These are phyloP conservation scores for Beroe forskalii DNA, from an alignment of 37 sponge, comb jelly and placozoan genomes.

Conservation along the genomic window DNA sequence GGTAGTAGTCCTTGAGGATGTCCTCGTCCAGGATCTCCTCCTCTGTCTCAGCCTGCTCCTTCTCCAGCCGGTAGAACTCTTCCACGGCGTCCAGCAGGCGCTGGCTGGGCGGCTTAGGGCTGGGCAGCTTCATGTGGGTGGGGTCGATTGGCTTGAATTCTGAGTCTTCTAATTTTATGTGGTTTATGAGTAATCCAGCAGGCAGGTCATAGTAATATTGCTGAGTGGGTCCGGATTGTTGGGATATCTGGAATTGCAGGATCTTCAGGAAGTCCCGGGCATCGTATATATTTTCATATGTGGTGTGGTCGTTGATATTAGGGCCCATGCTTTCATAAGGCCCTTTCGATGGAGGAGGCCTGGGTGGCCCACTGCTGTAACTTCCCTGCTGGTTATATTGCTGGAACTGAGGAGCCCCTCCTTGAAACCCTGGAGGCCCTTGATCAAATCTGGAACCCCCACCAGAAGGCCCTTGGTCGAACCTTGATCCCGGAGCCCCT, in stretches of 20 bases:
- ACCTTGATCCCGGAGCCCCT: neutral
- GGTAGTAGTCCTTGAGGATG: conserved; percentile 29
- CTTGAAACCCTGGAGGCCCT: conserved; percentile 28
- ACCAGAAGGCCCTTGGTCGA: conserved; percentile 2
- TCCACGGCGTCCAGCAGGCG: conserved; percentile 89
- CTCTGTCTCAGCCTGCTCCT: neutral
- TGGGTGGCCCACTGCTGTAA: neutral
- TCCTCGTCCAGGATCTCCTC: conserved; percentile 27
- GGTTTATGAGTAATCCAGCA: conserved; percentile 89
- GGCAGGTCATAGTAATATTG: conserved; percentile 90
- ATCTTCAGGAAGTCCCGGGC: conserved; percentile 48
- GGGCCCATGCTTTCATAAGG: conserved; percentile 46
- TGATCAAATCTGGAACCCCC: conserved; percentile 17
- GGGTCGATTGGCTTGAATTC: conserved; percentile 79
- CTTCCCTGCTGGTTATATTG: neutral
- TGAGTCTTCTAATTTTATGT: conserved; percentile 77
- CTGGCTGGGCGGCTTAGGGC: conserved; percentile 86
- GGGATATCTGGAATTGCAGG: conserved; percentile 36
- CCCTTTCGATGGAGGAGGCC: conserved; percentile 18
- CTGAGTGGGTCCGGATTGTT: conserved; percentile 11
- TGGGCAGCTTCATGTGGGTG: conserved; percentile 74
- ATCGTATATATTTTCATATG: conserved; percentile 17
- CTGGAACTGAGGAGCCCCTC: neutral
- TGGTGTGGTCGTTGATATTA: neutral
- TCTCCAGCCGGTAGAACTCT: conserved; percentile 78